phyloP scores from a whole-genome alignment of 2,797 vertebrate genomes.

The Cossypha caffra region DNA sequence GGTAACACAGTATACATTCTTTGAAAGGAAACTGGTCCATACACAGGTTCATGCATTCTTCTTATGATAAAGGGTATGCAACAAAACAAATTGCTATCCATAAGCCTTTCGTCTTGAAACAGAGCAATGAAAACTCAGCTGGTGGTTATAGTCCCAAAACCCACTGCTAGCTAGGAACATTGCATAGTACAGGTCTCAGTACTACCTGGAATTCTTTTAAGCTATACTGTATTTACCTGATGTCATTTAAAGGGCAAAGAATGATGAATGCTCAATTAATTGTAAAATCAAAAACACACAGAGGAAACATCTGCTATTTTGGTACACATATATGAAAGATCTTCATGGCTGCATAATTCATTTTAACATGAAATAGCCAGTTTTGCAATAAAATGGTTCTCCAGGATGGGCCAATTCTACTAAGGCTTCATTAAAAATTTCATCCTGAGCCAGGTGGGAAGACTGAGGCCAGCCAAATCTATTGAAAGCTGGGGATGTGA shows the following conservation, averaged over 20 bases:
- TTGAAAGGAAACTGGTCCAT: background rate
- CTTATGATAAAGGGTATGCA: background rate
- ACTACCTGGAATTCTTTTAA: background rate
- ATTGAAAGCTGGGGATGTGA: background rate
- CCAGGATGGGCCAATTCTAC: background rate
- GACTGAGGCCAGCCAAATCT: background rate
- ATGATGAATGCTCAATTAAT: background rate
- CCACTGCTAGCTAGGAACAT: background rate
- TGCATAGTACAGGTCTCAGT: background rate
- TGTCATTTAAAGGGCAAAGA: background rate
- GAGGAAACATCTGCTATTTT: background rate
- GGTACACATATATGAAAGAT: background rate
- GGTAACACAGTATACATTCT: background rate
- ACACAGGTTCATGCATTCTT: background rate
- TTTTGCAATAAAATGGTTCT: background rate
- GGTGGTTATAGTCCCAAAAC: background rate
- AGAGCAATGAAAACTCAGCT: background rate
- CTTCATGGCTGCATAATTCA: background rate
- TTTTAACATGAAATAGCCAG: background rate
- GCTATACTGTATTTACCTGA: background rate
- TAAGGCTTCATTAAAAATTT: background rate
- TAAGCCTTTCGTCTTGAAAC: background rate
- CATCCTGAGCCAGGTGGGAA: background rate
- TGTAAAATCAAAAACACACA: background rate
- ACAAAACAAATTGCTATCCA: background rate